phyloP scores from a whole-genome alignment of 2,888 invertebrate genomes.

The Ommatoiulus sabulosus region DNA sequence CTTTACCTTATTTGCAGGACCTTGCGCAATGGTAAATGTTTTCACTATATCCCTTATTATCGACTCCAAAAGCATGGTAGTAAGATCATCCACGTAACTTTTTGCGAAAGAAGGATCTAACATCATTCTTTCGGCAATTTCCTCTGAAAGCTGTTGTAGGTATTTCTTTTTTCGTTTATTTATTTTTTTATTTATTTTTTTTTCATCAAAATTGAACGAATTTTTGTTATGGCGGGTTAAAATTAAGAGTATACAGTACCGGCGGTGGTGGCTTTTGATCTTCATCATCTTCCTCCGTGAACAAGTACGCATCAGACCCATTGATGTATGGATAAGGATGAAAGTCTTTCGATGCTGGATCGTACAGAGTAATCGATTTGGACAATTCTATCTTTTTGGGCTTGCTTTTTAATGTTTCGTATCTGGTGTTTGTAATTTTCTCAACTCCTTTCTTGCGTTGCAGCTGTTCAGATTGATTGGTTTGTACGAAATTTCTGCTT shows the following conservation, averaged over 20 bases:
- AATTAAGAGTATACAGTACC: constrained; percentile 35
- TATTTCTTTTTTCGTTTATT: neutral
- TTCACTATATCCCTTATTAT: neutral
- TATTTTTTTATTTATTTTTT: neutral
- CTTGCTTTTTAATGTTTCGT: neutral
- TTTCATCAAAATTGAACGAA: neutral
- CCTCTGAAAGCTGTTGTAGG: constrained; percentile 33
- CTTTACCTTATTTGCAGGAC: constrained; percentile 54
- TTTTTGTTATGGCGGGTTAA: neutral
- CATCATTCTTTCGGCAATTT: constrained; percentile 50
- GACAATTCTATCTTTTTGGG: constrained; percentile 14
- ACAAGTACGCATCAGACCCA: neutral
- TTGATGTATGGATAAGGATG: constrained; percentile 50
- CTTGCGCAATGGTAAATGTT: constrained; percentile 49
- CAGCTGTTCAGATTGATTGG: neutral
- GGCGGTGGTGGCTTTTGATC: constrained; percentile 37
- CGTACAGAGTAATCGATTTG: neutral
- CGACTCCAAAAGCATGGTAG: neutral
- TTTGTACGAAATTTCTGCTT: neutral
- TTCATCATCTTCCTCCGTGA: constrained; percentile 31
- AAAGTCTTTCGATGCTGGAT: constrained; percentile 29
- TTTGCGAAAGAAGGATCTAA: constrained; percentile 40
- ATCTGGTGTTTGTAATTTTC: neutral
- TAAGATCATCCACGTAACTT: constrained; percentile 37
- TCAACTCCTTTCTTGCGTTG: neutral